Conservation (phyloP, 2,888 invertebrate species). For the Loripinus fragilis region DNA sequence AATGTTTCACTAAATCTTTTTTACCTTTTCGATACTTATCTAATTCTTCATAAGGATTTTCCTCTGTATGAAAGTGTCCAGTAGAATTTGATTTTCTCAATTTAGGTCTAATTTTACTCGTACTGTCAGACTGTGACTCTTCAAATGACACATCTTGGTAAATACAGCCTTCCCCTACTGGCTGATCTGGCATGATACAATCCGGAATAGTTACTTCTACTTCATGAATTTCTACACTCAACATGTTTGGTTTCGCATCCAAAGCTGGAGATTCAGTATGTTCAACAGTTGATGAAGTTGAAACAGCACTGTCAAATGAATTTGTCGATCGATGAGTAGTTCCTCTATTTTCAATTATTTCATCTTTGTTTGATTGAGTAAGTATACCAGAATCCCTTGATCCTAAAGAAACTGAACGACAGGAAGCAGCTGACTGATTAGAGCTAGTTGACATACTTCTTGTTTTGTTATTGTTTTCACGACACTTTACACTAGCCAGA, state of each 20-base stretch:
- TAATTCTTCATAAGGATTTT: slow-evolving; percentile 69
- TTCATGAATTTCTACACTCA: slow-evolving; percentile 54
- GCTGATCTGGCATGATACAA: background rate
- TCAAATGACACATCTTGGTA: slow-evolving; percentile 52
- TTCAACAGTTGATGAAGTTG: slow-evolving; percentile 60
- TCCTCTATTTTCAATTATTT: slow-evolving; percentile 1
- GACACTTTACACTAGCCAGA: slow-evolving; percentile 12
- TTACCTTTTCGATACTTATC: slow-evolving; percentile 63
- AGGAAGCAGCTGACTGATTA: slow-evolving; percentile 45
- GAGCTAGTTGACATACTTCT: slow-evolving; percentile 53
- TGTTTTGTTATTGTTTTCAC: slow-evolving; percentile 27
- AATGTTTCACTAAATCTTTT: slow-evolving; percentile 61
- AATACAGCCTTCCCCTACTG: slow-evolving; percentile 23
- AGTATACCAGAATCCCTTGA: slow-evolving; percentile 70
- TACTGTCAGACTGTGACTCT: background rate
- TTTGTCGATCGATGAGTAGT: slow-evolving; percentile 55
- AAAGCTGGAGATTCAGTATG: background rate
- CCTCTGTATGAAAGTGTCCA: slow-evolving; percentile 41
- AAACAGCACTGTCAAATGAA: slow-evolving; percentile 73
- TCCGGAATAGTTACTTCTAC: slow-evolving; percentile 39
- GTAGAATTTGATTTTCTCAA: slow-evolving; percentile 46
- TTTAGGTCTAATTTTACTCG: slow-evolving; percentile 6
- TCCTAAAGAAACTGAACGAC: slow-evolving; percentile 59
- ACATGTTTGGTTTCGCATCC: slow-evolving; percentile 16
- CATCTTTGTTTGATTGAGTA: slow-evolving; percentile 11